A percentile compares a stretch with the other conserved stretches of the same genome.
Conservation (phyloP, 2,113 vertebrate genomes). For the Malurus melanocephalus region DNA sequence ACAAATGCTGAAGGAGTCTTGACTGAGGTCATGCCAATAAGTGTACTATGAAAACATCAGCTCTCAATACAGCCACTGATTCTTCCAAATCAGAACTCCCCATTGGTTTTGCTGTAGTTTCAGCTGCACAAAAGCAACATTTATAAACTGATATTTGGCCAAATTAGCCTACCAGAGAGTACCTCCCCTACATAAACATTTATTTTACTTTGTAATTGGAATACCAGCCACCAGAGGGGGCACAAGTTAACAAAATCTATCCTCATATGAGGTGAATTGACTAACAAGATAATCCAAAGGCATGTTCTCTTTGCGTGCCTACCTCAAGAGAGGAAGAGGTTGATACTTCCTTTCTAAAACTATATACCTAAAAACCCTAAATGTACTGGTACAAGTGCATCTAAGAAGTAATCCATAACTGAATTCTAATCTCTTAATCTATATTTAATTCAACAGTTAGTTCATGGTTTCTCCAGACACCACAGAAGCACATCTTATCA, state of each 20-base stretch:
- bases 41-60: not conserved
- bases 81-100: not conserved
- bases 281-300: not conserved
- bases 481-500: not conserved
- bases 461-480: not conserved
- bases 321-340: not conserved
- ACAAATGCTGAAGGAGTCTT: not conserved
- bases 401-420: not conserved
- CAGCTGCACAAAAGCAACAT: not conserved
- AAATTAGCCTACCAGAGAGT: not conserved
- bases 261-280: not conserved
- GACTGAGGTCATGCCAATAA: not conserved
- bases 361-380: not conserved
- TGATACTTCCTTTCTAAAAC: not conserved
- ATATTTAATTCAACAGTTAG: not conserved
- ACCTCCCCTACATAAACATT: rapidly evolving
- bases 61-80: not conserved
- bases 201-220: slow-evolving; percentile 25
- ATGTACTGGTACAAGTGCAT: not conserved
- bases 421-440: not conserved
- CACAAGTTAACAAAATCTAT: slow-evolving; percentile 38
- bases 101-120: rapidly evolving
- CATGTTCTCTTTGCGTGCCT: not conserved
- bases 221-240: slow-evolving; percentile 67
- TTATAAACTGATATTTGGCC: not conserved